Evolutionary conservation across 1,140 invertebrate species (phyloP), one percentile per base, ranked within the genome.

Genomic region (Chelonus insularis): DNA sequence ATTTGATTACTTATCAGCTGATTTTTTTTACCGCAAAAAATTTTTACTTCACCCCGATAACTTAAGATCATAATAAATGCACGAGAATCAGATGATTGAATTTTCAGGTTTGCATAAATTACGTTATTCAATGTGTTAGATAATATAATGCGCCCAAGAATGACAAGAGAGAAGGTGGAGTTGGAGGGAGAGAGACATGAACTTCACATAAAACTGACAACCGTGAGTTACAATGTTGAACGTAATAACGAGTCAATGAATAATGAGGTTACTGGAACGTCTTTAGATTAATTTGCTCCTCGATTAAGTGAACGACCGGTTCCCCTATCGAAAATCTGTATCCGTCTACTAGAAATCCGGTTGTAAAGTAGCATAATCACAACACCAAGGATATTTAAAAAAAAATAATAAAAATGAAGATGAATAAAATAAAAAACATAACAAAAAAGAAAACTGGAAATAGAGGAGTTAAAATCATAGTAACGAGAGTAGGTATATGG

Each of bases 261-360:
- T 71, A 72, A 73, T 60, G 66, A 72, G 69, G 71, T 74, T 74
- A 74, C 65, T 69, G 64, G 68, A 68, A 71, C 64, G 51, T 54
- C 64, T 56, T 51, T 63, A 58, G 65, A 72, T 72, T 72, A 71
- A 74, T 70, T 73, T 68, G 43, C 60, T 25, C 8, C 62, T 32
- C 12, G 2, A 39, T 18, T 18, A 25, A 47, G 29, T n/a, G 25
- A 51, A n/a, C 23, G n/a, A 25, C 3, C 29, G 47, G 4, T 14
- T 14, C 18, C 6, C 29, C 37, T 20, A 34, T 34, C 25, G 12
- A 50, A 50, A 25, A 50, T 50, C 23, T 29, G 21, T 50, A 50
- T 50, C 23, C 47, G 4, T 12, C 23, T 50, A n/a, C 8, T 50
- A 20, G 9, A 9, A 50, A 50, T 20, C 8, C 37, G 12, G 25